Conservation (phyloP, 2,888 invertebrate genomes). For the Callyntrura guangdongensis region DNA sequence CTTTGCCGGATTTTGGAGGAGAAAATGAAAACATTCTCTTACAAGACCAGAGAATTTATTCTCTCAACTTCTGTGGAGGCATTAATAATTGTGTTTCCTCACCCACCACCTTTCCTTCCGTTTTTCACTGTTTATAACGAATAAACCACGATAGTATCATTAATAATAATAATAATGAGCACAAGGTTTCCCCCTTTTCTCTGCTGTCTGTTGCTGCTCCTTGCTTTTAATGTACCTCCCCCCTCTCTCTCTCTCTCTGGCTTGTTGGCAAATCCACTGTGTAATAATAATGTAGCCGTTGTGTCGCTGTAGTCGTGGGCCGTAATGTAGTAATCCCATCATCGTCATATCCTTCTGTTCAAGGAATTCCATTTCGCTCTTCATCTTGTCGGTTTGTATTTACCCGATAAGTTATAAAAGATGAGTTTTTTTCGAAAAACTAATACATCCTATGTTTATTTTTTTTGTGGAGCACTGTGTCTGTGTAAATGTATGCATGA, state of each 20-base stretch:
- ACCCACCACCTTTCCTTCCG: slow-evolving; percentile 35
- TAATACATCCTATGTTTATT: slow-evolving; percentile 29
- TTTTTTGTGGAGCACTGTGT: slow-evolving; percentile 15
- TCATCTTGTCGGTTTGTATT: slow-evolving; percentile 6
- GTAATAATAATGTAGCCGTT: neutral
- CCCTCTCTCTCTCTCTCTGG: slow-evolving; percentile 17
- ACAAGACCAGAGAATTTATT: slow-evolving; percentile 21
- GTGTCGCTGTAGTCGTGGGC: neutral
- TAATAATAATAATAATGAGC: slow-evolving; percentile 26
- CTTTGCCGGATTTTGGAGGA: slow-evolving; percentile 20
- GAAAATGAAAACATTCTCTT: slow-evolving; percentile 1
- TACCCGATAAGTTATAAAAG: neutral
- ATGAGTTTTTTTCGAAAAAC: neutral
- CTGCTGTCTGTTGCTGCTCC: neutral
- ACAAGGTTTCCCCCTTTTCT: slow-evolving; percentile 29
- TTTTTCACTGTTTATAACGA: neutral
- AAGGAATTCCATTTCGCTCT: neutral
- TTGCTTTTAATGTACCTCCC: neutral
- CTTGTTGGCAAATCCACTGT: slow-evolving; percentile 41
- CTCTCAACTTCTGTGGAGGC: neutral
- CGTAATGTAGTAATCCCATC: slow-evolving; percentile 15
- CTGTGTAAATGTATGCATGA: neutral
- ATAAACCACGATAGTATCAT: neutral
- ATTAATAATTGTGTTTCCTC: slow-evolving; percentile 52
- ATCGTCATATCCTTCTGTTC: neutral